Conservation (phyloP, 1,140 invertebrate genomes). For the Aethina tumida region DNA sequence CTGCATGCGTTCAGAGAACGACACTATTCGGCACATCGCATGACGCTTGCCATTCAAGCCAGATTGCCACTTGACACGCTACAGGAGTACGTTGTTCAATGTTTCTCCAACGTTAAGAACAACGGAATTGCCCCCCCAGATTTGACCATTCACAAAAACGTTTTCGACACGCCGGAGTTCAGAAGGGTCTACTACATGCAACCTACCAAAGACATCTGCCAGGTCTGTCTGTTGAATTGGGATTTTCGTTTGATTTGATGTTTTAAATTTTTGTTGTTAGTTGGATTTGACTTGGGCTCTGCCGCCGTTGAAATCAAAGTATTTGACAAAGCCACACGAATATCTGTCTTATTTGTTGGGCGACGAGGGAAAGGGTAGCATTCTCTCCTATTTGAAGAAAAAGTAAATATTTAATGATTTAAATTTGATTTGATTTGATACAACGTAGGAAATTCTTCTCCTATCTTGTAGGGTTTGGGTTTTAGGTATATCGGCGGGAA, state of each 20-base stretch:
- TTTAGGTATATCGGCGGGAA: slow-evolving; percentile 65
- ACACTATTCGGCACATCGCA: slow-evolving; percentile 82
- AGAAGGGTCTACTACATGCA: slow-evolving; percentile 68
- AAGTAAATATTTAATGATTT: slow-evolving; percentile 40
- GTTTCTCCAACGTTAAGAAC: slow-evolving; percentile 53
- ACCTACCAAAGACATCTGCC: slow-evolving; percentile 62
- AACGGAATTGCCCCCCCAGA: slow-evolving; percentile 51
- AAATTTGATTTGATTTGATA: slow-evolving; percentile 5
- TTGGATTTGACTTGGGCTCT: slow-evolving; percentile 71
- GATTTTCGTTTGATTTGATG: slow-evolving; percentile 4
- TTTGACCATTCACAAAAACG: slow-evolving; percentile 38
- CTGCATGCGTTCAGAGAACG: slow-evolving; percentile 69
- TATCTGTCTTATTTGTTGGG: slow-evolving; percentile 77
- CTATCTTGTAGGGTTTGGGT: slow-evolving; percentile 60
- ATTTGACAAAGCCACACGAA: slow-evolving; percentile 65
- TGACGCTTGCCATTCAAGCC: slow-evolving; percentile 78
- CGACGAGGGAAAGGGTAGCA: slow-evolving; percentile 79
- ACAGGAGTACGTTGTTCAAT: slow-evolving; percentile 53
- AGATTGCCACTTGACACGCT: slow-evolving; percentile 66
- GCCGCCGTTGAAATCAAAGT: slow-evolving; percentile 61
- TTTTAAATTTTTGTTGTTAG: slow-evolving; percentile 31
- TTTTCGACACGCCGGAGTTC: slow-evolving; percentile 57
- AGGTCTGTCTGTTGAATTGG: slow-evolving; percentile 38
- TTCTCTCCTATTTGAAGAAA: slow-evolving; percentile 71
- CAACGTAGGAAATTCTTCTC: neutral